A percentile compares a stretch with the other conserved stretches of the same genome.
Evolutionary conservation across 2,797 vertebrate species (phyloP).

Genomic region (Distichodus sexfasciatus): DNA sequence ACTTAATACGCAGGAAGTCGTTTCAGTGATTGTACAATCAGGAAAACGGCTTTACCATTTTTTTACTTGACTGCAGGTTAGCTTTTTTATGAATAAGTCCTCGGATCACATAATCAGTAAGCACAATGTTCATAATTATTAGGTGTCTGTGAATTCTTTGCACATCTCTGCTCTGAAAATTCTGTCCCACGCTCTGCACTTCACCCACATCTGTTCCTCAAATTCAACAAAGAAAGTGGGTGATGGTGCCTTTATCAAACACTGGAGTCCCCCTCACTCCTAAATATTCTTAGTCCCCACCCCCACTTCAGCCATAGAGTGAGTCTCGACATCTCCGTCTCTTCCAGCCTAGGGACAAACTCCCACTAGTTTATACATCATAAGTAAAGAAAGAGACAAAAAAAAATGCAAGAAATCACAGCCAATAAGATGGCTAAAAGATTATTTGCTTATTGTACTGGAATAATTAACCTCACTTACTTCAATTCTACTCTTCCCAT

Average conservation of each 20-base stretch:
- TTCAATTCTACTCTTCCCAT: no score
- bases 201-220: constrained; percentile 37
- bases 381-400: background rate
- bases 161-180: constrained; percentile 14
- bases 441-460: background rate
- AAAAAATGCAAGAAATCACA: background rate
- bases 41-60: background rate
- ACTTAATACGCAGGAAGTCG: background rate
- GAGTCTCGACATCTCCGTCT: constrained; percentile 12
- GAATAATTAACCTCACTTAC: background rate
- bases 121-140: constrained; percentile 6
- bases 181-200: constrained; percentile 29
- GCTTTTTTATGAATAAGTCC: constrained; percentile 12
- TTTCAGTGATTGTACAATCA: background rate
- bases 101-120: constrained; percentile 30
- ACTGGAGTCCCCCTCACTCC: constrained; percentile 17
- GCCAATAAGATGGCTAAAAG: background rate
- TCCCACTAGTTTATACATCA: background rate
- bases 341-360: constrained; percentile 10
- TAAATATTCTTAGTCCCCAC: constrained; percentile 30
- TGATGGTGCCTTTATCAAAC: constrained; percentile 33
- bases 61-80: no score
- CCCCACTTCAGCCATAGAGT: constrained; percentile 17
- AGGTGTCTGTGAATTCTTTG: constrained; percentile 22
- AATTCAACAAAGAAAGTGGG: constrained; percentile 41